These are phyloP conservation scores for Acrocyrtus sp. DNA, from an alignment of 2,888 invertebrate genomes.

Conservation along the genomic window DNA sequence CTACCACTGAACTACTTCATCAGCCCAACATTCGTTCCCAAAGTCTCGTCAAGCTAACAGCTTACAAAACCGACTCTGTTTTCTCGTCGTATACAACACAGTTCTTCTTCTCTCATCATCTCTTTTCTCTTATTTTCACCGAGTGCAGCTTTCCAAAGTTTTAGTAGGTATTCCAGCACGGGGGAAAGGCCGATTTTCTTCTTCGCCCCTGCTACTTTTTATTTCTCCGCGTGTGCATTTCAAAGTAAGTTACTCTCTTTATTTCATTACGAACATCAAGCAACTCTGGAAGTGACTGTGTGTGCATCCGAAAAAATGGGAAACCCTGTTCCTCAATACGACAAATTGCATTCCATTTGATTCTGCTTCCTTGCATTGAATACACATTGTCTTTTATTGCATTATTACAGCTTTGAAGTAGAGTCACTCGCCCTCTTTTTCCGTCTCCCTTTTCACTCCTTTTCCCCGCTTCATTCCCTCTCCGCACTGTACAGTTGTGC, in stretches of 20 bases:
- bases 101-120: neutral
- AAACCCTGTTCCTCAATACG: conserved; percentile 7
- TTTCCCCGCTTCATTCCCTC: neutral
- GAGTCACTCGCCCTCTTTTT: neutral
- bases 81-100: neutral
- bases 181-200: conserved; percentile 21
- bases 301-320: no score
- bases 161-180: conserved; percentile 1
- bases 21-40: conserved; percentile 26
- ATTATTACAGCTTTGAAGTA: conserved; percentile 1
- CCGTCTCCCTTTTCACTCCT: neutral
- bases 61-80: conserved; percentile 12
- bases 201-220: conserved; percentile 1
- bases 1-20: conserved; percentile 18
- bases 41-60: conserved; percentile 34
- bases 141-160: neutral
- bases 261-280: neutral
- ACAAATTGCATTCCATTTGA: conserved; percentile 33
- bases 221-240: conserved; percentile 17
- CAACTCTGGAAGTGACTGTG: conserved; percentile 11
- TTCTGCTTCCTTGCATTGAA: conserved; percentile 1
- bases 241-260: conserved; percentile 17
- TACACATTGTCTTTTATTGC: conserved; percentile 22
- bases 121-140: neutral
- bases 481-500: neutral